Base-by-base conservation (phyloP, 30 jellyfish, hydroid and myxozoan genomes). In the Chironex yamaguchii region DNA sequence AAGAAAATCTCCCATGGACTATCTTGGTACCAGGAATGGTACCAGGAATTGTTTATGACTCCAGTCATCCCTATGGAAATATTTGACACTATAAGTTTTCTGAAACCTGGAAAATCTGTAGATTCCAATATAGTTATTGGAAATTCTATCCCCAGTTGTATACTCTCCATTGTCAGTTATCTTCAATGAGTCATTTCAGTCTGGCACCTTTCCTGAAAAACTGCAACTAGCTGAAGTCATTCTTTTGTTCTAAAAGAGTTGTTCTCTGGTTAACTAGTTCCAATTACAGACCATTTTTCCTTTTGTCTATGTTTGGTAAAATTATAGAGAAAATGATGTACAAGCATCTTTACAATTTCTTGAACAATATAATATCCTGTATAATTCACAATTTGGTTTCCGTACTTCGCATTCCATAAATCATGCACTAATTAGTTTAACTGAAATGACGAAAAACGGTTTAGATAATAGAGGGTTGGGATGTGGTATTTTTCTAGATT, bases 81-180 rank as follows among this genome's bases (percentile, higher is more conserved):
- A 29, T n/a, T 31, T 36, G 85, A 72, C 31, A 3, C 52, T 29
- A 72, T 72, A 12, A 48, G 52, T 72, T 1, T 25, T 24, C 50
- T 72, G 31, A 72, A 72, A 6, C 50, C 85, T 13, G 49, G 34
- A 1, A 82, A 82, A 67, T 54, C 89, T 82, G 78, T 81, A 2
- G 91, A 76, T 9, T 76, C 92, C 89, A n/a, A 82, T 52, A 31
- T n/a, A 62, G 36, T 29, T 82, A 12, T 80, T 82, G 2, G 69
- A 68, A 82, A 9, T 21, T 25, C 4, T 82, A 3, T 62, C 50
- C 29, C 84, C 90, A 13, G 2, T 21, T 22, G 3, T 68, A n/a
- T n/a, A n/a, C n/a, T n/a, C n/a, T 76, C 89, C 62, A 28, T 51
- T 35, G 52, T 25, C 34, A n/a, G 32, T 33, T 23, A 33, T 28